These are phyloP conservation scores for Tragopan temminckii DNA, from an alignment of 2,797 vertebrate genomes.

Conservation along the genomic window DNA sequence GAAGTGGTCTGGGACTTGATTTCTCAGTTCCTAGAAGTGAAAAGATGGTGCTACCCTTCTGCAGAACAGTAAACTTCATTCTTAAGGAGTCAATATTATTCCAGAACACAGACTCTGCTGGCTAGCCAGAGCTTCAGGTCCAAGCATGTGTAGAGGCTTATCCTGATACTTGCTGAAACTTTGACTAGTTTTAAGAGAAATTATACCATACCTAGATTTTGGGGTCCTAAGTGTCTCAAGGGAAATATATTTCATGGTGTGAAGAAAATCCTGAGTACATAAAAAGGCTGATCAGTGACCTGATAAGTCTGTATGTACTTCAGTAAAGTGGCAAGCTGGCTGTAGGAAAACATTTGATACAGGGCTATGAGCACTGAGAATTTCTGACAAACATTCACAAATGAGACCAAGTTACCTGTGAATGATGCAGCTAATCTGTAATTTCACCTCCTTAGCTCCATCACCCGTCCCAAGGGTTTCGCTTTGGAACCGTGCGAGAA, in stretches of 20 bases:
- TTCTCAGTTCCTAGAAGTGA: background rate
- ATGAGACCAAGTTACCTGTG: background rate
- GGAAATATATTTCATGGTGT: background rate
- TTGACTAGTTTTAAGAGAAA: background rate
- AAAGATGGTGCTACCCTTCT: background rate
- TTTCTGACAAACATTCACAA: background rate
- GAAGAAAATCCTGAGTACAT: background rate
- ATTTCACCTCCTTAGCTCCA: constrained; percentile 86
- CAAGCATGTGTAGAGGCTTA: background rate
- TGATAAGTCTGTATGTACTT: background rate
- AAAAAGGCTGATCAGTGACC: background rate
- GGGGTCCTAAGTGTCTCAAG: background rate
- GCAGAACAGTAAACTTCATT: background rate
- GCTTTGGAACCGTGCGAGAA: constrained; percentile 95
- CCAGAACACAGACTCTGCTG: background rate
- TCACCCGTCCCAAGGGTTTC: constrained; percentile 98
- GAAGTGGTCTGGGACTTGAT: background rate
- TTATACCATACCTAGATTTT: background rate
- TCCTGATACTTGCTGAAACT: background rate
- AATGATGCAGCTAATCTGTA: background rate
- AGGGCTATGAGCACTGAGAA: background rate
- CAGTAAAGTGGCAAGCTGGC: background rate
- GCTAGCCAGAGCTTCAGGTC: background rate
- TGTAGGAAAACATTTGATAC: background rate
- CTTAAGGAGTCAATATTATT: background rate